Conservation (phyloP, 2,797 vertebrate species). For the Sebastolobus altivelis region DNA sequence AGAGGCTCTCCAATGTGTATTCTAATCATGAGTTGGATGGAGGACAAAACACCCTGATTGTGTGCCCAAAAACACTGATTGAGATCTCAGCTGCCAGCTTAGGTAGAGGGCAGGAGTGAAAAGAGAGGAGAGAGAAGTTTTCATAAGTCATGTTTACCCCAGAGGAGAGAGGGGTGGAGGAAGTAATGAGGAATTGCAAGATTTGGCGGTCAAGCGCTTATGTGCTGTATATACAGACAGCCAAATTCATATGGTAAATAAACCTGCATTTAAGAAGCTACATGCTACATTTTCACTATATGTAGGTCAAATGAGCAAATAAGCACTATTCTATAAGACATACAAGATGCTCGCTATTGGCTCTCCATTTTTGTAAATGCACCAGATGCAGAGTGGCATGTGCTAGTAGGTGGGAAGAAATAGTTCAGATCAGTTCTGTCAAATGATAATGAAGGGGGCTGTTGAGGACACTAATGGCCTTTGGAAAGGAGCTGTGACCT, state of each 20-base stretch:
- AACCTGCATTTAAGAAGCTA: background rate
- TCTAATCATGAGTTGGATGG: slow-evolving; percentile 66
- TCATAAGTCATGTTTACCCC: slow-evolving; percentile 14
- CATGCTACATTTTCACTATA: background rate
- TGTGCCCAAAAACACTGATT: slow-evolving; percentile 58
- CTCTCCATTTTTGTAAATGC: background rate
- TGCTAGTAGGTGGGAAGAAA: background rate
- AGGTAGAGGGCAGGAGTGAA: slow-evolving; percentile 29
- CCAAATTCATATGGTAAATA: slow-evolving; percentile 1
- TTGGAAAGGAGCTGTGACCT: slow-evolving; percentile 8
- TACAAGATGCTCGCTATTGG: background rate
- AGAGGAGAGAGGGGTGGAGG: background rate
- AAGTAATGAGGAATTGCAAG: slow-evolving; percentile 6
- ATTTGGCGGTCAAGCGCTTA: background rate
- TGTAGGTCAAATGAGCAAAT: background rate
- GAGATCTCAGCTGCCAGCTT: slow-evolving; percentile 59
- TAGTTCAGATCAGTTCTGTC: background rate
- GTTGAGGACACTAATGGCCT: slow-evolving; percentile 1
- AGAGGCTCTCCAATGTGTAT: slow-evolving; percentile 49
- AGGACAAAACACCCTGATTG: slow-evolving; percentile 59
- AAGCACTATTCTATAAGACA: background rate
- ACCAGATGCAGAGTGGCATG: background rate
- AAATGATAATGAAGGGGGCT: background rate
- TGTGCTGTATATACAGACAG: background rate
- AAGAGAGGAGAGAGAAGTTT: background rate